Evolutionary conservation across 2,888 invertebrate genomes (phyloP).

Genomic region (Leucania comma): DNA sequence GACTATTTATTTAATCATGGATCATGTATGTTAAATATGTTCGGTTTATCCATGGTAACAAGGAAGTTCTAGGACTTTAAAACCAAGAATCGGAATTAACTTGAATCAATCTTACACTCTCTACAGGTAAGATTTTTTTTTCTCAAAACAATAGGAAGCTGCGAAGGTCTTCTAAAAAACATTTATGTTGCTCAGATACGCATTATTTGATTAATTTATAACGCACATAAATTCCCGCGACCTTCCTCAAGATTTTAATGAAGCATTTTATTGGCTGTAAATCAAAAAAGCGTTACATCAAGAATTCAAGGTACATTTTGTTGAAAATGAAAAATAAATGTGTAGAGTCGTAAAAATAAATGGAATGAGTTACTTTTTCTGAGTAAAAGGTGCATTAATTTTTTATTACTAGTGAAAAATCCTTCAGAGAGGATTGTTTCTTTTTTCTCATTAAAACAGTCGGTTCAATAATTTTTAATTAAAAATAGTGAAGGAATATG

Average conservation of each 20-base stretch:
- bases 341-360: conserved; percentile 23
- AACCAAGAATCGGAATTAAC: no score
- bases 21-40: background rate
- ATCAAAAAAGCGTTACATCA: conserved; percentile 39
- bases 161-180: conserved; percentile 11
- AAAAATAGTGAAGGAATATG: background rate
- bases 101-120: background rate
- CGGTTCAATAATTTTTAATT: background rate
- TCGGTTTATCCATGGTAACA: background rate
- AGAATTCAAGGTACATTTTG: conserved; percentile 27
- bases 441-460: background rate
- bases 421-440: no score
- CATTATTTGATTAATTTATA: conserved; percentile 54
- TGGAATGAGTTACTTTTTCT: conserved; percentile 11
- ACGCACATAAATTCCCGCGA: conserved; percentile 39
- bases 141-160: conserved; percentile 16
- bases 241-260: conserved; percentile 56
- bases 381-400: conserved; percentile 8
- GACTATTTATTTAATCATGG: background rate
- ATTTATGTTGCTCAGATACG: conserved; percentile 13
- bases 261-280: conserved; percentile 50
- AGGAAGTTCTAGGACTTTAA: background rate
- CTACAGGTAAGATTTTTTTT: background rate
- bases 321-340: conserved; percentile 32
- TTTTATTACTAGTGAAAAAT: background rate